These are phyloP conservation scores for Diabrotica balteata DNA, from an alignment of 2,888 invertebrate species.

Conservation along the genomic window DNA sequence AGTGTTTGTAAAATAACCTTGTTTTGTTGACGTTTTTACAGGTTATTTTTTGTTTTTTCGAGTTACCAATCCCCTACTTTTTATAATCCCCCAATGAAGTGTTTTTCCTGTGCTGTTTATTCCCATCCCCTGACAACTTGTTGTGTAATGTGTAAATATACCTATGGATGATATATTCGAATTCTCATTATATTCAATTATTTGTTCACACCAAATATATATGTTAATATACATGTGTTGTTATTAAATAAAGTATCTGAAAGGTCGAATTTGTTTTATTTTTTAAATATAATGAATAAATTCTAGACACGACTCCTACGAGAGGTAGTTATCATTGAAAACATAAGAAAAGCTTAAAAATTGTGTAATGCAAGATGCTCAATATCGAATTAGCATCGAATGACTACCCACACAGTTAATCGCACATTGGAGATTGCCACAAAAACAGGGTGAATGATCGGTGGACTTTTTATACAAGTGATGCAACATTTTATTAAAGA, in stretches of 20 bases:
- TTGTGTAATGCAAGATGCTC: no score
- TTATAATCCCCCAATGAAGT: conserved; percentile 13
- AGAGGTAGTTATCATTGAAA: no score
- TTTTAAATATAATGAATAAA: conserved; percentile 2
- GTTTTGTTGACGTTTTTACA: conserved; percentile 35
- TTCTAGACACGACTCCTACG: no score
- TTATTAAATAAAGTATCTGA: conserved; percentile 56
- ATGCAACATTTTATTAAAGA: no score
- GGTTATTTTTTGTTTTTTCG: conserved; percentile 28
- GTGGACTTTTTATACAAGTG: no score
- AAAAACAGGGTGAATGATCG: no score
- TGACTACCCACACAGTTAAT: no score
- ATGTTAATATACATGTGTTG: conserved; percentile 63
- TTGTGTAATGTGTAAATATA: conserved; percentile 56
- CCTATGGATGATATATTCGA: conserved; percentile 48
- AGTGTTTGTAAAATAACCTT: conserved; percentile 41
- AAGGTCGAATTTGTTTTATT: conserved; percentile 25
- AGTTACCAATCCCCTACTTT: conserved; percentile 3
- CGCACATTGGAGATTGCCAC: no score
- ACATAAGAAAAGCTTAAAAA: no score
- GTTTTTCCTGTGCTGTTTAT: conserved; percentile 52
- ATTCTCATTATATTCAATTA: conserved; percentile 57
- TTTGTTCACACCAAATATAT: conserved; percentile 62
- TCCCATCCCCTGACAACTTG: conserved; percentile 41
- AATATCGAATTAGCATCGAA: no score